Percentiles rank a stretch among this genome's conserved stretches.
Evolutionary conservation across 2,797 vertebrate genomes (phyloP).

Genomic region (Chrysocyon brachyurus): DNA sequence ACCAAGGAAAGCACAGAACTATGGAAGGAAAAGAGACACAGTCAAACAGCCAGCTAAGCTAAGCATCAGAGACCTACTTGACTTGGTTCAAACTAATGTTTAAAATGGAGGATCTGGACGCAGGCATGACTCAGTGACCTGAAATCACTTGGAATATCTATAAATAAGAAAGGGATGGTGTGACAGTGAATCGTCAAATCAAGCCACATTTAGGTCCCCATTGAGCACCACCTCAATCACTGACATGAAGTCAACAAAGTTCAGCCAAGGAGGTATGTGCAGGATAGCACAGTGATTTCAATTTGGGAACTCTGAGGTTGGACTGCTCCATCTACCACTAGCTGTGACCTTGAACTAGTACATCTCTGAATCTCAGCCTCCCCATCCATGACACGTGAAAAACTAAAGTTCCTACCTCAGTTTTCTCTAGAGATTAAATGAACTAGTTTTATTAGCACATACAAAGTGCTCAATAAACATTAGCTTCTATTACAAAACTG

Average conservation of each 20-base stretch:
- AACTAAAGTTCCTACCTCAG: not conserved
- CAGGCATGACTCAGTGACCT: not conserved
- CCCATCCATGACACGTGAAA: not conserved
- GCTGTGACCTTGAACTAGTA: not conserved
- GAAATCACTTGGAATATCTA: not conserved
- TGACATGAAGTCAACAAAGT: not conserved
- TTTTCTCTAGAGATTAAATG: conserved; percentile 13
- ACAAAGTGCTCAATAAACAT: not conserved
- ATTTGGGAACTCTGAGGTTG: not conserved
- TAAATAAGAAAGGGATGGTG: not conserved
- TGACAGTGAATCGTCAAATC: not conserved
- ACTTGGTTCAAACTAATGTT: not conserved
- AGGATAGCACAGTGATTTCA: not conserved
- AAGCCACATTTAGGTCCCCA: not conserved
- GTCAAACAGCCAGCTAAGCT: not conserved
- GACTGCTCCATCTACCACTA: not conserved
- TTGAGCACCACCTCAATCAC: not conserved
- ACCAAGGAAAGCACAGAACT: conserved; percentile 96
- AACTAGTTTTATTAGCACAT: not conserved
- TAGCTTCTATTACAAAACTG: conserved; percentile 31
- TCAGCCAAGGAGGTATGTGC: not conserved
- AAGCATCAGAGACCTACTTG: not conserved
- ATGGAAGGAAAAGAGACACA: conserved; percentile 46
- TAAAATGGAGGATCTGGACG: not conserved
- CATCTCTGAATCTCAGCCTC: not conserved